A percentile compares a stretch with the other conserved stretches of the same genome.
Conservation (phyloP, 2,797 vertebrate genomes). For the Rhincodon typus region DNA sequence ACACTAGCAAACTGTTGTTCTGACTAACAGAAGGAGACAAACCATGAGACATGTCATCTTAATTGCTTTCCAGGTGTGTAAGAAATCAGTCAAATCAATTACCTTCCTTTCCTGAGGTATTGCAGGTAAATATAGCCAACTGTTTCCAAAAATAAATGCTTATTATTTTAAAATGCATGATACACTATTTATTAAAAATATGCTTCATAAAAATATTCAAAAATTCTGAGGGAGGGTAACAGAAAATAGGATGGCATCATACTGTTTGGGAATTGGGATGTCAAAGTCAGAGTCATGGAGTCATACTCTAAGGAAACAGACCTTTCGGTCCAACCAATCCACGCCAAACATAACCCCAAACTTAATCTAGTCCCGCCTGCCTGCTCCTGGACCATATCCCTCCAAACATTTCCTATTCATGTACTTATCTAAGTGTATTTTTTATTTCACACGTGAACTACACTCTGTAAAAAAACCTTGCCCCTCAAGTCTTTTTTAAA, state of each 20-base stretch:
- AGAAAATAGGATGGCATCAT: background rate
- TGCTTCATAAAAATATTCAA: background rate
- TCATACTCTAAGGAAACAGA: background rate
- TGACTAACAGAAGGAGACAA: background rate
- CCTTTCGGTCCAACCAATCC: too few species aligned
- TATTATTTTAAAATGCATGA: background rate
- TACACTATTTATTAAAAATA: background rate
- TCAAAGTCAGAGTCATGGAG: background rate
- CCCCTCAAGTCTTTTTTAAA: too few species aligned
- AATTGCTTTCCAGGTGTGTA: background rate
- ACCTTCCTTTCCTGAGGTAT: background rate
- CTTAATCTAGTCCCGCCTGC: too few species aligned
- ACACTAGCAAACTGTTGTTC: background rate
- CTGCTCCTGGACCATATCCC: too few species aligned
- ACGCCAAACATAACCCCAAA: too few species aligned
- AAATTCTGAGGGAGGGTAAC: background rate
- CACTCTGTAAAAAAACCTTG: too few species aligned
- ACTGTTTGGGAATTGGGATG: background rate
- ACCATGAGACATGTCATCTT: background rate
- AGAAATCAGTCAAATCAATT: background rate
- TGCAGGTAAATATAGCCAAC: background rate
- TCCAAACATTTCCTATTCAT: too few species aligned
- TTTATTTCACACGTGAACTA: background rate
- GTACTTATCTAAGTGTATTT: too few species aligned
- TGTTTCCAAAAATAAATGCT: background rate